Conservation (phyloP, 2,888 invertebrate genomes). For the Frankliniella intonsa region DNA sequence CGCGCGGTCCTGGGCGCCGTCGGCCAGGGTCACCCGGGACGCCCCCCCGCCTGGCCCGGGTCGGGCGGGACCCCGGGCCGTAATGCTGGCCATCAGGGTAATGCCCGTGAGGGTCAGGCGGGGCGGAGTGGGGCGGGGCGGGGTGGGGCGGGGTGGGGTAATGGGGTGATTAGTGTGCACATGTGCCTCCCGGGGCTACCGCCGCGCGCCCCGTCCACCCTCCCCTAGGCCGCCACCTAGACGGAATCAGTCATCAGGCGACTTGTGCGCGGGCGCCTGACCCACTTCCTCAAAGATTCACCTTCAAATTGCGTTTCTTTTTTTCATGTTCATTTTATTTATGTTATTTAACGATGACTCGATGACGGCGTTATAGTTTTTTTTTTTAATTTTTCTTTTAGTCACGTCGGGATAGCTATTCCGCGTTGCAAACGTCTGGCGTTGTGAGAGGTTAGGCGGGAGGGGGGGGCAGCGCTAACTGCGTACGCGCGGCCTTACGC, state of each 20-base stretch:
- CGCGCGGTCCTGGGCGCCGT: background rate
- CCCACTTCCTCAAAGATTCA: too few relatives aligned
- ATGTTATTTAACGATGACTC: too few relatives aligned
- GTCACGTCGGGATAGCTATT: too few relatives aligned
- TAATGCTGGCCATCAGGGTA: constrained; percentile 6
- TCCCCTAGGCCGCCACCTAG: background rate
- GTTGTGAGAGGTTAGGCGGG: too few relatives aligned
- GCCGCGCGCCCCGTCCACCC: background rate
- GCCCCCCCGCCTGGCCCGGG: background rate
- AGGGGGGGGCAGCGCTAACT: too few relatives aligned
- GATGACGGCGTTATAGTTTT: too few relatives aligned
- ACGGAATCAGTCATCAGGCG: background rate
- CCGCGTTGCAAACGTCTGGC: too few relatives aligned
- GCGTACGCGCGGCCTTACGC: too few relatives aligned
- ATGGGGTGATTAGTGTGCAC: constrained; percentile 10
- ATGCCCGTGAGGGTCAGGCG: background rate
- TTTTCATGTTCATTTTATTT: too few relatives aligned
- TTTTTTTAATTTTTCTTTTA: too few relatives aligned
- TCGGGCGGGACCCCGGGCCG: background rate
- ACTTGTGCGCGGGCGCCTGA: too few relatives aligned
- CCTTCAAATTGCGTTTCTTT: too few relatives aligned
- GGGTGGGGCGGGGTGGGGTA: background rate
- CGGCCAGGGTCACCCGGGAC: background rate
- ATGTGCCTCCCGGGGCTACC: background rate
- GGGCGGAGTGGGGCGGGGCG: background rate